Conservation (phyloP, 2,888 invertebrate species). For the Lysandra coridon region DNA sequence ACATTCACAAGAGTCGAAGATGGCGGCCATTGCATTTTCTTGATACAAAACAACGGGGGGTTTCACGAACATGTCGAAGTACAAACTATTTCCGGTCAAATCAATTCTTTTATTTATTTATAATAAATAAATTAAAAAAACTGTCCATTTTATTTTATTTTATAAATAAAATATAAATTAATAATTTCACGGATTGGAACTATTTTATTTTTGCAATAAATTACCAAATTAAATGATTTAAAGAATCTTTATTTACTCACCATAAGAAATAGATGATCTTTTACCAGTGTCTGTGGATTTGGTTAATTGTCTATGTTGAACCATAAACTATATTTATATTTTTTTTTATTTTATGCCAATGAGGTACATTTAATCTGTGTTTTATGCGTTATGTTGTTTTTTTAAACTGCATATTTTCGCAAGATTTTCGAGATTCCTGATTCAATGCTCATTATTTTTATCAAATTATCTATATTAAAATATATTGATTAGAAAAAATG, state of each 20-base stretch:
- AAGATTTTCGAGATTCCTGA: too few species aligned
- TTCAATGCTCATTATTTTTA: too few species aligned
- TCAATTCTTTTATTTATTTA: constrained; percentile 1
- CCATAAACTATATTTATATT: not conserved
- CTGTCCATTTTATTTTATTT: not conserved
- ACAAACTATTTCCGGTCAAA: constrained; percentile 65
- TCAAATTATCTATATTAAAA: too few species aligned
- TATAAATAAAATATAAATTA: not conserved
- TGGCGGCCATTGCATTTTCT: constrained; percentile 91
- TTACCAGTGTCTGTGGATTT: not conserved
- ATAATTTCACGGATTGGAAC: not conserved
- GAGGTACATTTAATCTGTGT: too few species aligned
- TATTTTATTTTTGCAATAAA: not conserved
- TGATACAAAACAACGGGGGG: constrained; percentile 86
- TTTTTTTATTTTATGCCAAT: not conserved
- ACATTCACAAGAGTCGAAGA: constrained; percentile 91
- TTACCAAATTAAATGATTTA: not conserved
- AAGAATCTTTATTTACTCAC: not conserved
- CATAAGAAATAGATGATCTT: not conserved
- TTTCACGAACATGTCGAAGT: constrained; percentile 73
- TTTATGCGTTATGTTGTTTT: too few species aligned
- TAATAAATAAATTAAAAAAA: not conserved
- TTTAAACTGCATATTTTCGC: too few species aligned
- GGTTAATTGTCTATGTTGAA: not conserved
- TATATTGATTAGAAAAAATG: too few species aligned